Percentiles rank a stretch among this genome's conserved stretches.
Conservation (phyloP, 2,113 vertebrate genomes). For the Actinemys pallida region DNA sequence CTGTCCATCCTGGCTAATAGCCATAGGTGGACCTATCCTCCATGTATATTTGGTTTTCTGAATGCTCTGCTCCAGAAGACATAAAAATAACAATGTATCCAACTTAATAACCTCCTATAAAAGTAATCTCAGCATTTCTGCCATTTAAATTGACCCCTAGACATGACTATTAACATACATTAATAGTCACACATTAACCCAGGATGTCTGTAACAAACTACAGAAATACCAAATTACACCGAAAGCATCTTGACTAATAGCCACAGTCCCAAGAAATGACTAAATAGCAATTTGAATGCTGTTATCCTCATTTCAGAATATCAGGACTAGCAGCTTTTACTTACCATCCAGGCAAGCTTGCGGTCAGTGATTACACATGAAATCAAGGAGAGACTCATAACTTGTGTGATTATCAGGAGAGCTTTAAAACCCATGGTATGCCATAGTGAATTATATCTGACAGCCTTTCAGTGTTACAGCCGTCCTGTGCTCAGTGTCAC, state of each 20-base stretch:
- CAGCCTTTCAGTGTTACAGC: not conserved
- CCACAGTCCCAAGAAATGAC: not conserved
- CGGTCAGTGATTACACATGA: not conserved
- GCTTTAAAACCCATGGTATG: not conserved
- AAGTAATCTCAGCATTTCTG: not conserved
- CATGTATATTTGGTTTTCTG: not conserved
- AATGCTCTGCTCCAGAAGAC: not conserved
- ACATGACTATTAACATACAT: not conserved
- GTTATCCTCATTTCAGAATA: not conserved
- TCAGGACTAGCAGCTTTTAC: not conserved
- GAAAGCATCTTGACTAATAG: not conserved
- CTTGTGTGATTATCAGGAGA: not conserved
- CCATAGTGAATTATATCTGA: not conserved
- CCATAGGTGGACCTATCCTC: too few species aligned
- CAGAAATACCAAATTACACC: not conserved
- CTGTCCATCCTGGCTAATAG: too few species aligned
- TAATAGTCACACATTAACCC: not conserved
- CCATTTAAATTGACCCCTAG: not conserved
- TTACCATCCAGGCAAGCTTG: not conserved
- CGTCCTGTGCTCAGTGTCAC: not conserved
- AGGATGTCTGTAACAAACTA: not conserved
- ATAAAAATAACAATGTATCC: not conserved
- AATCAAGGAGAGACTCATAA: not conserved
- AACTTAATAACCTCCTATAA: not conserved
- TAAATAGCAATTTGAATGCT: not conserved